These are phyloP conservation scores for Eristalis pertinax DNA, from an alignment of 2,888 invertebrate genomes.

Conservation along the genomic window DNA sequence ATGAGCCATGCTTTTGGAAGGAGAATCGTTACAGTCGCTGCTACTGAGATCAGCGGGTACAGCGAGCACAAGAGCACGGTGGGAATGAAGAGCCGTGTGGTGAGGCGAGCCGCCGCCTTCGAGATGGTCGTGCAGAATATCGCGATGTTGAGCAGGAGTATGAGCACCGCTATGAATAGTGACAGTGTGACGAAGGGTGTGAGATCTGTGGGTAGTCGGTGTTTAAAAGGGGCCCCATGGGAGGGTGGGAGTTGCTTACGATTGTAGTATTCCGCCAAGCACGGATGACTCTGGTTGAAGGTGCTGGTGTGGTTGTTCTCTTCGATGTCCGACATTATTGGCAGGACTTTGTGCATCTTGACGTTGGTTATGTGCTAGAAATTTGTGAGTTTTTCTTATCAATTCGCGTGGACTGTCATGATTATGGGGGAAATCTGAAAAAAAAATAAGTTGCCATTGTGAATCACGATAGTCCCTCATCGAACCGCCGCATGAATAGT, in stretches of 20 bases:
- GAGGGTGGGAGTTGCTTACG: slow-evolving; percentile 70
- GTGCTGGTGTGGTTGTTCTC: slow-evolving; percentile 4
- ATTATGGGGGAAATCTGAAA: background rate
- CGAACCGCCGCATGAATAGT: background rate
- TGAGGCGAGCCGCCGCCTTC: slow-evolving; percentile 74
- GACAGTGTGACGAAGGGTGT: slow-evolving; percentile 78
- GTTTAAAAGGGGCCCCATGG: background rate
- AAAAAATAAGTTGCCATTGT: background rate
- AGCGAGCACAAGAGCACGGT: slow-evolving; percentile 77
- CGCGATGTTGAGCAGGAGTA: slow-evolving; percentile 77
- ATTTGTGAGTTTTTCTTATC: background rate
- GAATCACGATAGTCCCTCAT: background rate
- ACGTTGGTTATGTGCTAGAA: background rate
- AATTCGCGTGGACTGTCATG: background rate
- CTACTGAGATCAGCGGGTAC: slow-evolving; percentile 78
- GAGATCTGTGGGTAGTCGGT: slow-evolving; percentile 75
- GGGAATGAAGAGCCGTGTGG: slow-evolving; percentile 73
- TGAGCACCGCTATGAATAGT: slow-evolving; percentile 76
- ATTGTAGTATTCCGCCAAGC: slow-evolving; percentile 76
- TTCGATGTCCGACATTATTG: slow-evolving; percentile 15
- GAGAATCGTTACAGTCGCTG: slow-evolving; percentile 78
- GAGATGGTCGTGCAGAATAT: slow-evolving; percentile 77
- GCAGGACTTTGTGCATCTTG: background rate
- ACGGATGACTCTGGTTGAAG: slow-evolving; percentile 74
- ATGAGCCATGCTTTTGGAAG: slow-evolving; percentile 79